Percentiles rank a stretch among this genome's conserved stretches.
Evolutionary conservation across 1,140 invertebrate genomes (phyloP).

Genomic region (Forficula auricularia): DNA sequence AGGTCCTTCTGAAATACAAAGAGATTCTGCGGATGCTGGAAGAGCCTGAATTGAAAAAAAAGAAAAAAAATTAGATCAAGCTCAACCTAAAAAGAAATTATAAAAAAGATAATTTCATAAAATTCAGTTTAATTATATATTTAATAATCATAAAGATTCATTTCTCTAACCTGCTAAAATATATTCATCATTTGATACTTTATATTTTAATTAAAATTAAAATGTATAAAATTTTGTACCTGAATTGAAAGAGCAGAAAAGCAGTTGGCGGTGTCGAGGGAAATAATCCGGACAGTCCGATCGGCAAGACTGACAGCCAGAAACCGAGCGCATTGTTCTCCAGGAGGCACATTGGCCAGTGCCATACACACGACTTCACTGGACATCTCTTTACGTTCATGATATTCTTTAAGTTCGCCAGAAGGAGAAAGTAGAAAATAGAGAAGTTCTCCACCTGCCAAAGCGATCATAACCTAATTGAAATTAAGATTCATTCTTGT

Average conservation of each 20-base stretch:
- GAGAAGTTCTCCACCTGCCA: slow-evolving; percentile 92
- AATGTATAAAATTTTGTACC: slow-evolving; percentile 6
- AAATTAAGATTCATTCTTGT: too few species aligned
- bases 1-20: slow-evolving; percentile 82
- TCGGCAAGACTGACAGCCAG: slow-evolving; percentile 92
- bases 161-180: too few species aligned
- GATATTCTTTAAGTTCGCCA: slow-evolving; percentile 95
- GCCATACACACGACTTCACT: slow-evolving; percentile 98
- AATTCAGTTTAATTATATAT: too few species aligned
- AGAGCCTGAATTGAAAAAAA: slow-evolving; percentile 84
- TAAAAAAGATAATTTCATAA: too few species aligned
- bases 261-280: slow-evolving; percentile 75
- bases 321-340: slow-evolving; percentile 91
- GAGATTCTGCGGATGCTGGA: slow-evolving; percentile 88
- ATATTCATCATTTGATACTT: neutral
- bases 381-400: slow-evolving; percentile 89
- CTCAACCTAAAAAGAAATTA: too few species aligned
- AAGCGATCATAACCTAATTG: slow-evolving; percentile 51
- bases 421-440: slow-evolving; percentile 59
- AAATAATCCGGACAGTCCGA: slow-evolving; percentile 94
- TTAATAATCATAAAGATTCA: too few species aligned
- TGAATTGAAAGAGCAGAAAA: neutral
- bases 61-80: too few species aligned
- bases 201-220: neutral
- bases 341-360: slow-evolving; percentile 79